Evolutionary conservation across 2,797 vertebrate genomes (phyloP).

Genomic region (Peromyscus attwateri): DNA sequence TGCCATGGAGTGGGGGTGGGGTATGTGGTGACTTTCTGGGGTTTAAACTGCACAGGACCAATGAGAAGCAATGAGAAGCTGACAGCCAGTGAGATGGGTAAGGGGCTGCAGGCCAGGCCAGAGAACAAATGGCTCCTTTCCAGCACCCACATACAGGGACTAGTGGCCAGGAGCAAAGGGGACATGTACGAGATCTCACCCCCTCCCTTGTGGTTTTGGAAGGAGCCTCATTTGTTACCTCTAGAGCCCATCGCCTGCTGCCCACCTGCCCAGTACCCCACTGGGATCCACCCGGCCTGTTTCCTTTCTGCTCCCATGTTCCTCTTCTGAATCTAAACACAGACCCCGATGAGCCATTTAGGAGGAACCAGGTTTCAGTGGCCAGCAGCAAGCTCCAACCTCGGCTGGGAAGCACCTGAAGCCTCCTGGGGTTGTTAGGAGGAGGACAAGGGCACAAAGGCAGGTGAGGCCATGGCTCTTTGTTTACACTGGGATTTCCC

Average conservation of each 20-base stretch:
- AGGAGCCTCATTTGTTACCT: not conserved
- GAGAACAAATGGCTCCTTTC: not conserved
- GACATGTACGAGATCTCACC: fast-evolving
- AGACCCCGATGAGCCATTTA: not conserved
- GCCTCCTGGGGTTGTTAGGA: not conserved
- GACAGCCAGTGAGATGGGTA: not conserved
- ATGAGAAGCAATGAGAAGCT: no score
- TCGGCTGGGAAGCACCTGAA: not conserved
- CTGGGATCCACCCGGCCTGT: not conserved
- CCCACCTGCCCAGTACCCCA: not conserved
- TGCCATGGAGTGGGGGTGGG: fast-evolving
- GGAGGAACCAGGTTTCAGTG: slow-evolving; percentile 16
- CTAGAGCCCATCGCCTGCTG: fast-evolving
- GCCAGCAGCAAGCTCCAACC: not conserved
- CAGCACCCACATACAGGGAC: not conserved
- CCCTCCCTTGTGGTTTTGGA: not conserved
- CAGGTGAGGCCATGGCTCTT: not conserved
- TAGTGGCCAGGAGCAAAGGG: not conserved
- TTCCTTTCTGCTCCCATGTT: not conserved
- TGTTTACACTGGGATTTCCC: not conserved
- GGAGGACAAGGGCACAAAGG: not conserved
- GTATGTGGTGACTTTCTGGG: not conserved
- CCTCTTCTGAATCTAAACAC: slow-evolving; percentile 21
- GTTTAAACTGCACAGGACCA: not conserved
- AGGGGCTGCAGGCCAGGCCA: not conserved